phyloP scores from a whole-genome alignment of 2,797 vertebrate genomes.

The Lithobates sylvaticus region DNA sequence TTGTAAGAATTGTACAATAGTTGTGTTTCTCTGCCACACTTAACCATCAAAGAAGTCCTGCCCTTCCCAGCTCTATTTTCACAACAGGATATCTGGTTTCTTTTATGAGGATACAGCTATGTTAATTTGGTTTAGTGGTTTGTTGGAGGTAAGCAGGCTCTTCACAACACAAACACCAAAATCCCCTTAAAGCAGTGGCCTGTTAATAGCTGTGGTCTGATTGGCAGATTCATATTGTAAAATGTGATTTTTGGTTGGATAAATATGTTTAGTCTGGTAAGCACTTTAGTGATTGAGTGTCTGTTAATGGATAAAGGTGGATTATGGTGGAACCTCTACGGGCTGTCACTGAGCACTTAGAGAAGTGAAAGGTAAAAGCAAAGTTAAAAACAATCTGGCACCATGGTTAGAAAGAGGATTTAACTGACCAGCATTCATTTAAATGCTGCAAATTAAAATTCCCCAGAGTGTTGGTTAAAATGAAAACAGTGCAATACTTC shows the following conservation, averaged over 20 bases:
- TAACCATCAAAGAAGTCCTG: conserved; percentile 81
- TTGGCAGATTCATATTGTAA: conserved; percentile 86
- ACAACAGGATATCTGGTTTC: conserved; percentile 88
- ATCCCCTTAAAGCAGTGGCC: conserved; percentile 82
- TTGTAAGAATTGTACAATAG: conserved; percentile 78
- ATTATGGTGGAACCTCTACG: conserved; percentile 82
- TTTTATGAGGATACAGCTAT: conserved; percentile 87
- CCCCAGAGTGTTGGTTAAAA: conserved; percentile 13
- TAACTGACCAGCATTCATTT: conserved; percentile 69
- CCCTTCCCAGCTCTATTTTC: conserved; percentile 81
- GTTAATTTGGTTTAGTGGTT: conserved; percentile 88
- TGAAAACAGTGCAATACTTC: neutral
- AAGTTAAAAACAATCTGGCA: conserved; percentile 72
- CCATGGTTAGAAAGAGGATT: conserved; percentile 66
- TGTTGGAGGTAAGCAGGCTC: conserved; percentile 85
- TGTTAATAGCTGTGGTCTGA: conserved; percentile 81
- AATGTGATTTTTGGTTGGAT: conserved; percentile 85
- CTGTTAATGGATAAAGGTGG: conserved; percentile 86
- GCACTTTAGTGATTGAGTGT: conserved; percentile 86
- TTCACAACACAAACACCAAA: conserved; percentile 84
- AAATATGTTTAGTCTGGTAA: conserved; percentile 89
- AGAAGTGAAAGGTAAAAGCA: conserved; percentile 73
- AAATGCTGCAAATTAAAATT: conserved; percentile 63
- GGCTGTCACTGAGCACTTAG: conserved; percentile 83
- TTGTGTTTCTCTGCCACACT: conserved; percentile 75